phyloP scores from a whole-genome alignment of 1,140 invertebrate species.

The Pemphigus obesinymphae region DNA sequence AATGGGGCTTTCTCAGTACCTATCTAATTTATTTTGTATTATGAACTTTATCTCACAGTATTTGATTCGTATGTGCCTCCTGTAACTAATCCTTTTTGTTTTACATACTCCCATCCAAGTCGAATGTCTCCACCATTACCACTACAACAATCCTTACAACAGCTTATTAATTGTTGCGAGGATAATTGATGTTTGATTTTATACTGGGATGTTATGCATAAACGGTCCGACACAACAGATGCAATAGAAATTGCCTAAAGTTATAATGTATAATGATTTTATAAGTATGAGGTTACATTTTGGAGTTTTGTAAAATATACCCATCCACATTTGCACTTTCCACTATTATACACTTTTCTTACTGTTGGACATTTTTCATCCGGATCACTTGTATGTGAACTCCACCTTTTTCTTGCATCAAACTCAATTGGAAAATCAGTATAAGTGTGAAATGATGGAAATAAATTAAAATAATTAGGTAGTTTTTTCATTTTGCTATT shows the following conservation, averaged over 20 bases:
- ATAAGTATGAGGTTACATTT: too few relatives aligned
- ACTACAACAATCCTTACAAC: constrained; percentile 22
- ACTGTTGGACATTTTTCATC: not conserved
- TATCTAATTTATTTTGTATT: too few relatives aligned
- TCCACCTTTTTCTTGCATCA: not conserved
- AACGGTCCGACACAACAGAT: constrained; percentile 62
- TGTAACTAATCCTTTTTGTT: constrained; percentile 39
- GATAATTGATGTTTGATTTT: constrained; percentile 55
- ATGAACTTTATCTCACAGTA: not conserved
- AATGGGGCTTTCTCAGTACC: too few relatives aligned
- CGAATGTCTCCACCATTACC: constrained; percentile 30
- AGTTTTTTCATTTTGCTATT: not conserved
- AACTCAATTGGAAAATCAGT: not conserved
- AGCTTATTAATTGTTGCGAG: constrained; percentile 25
- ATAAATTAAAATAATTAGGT: not conserved
- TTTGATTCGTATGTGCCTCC: constrained; percentile 36
- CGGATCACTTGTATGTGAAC: not conserved
- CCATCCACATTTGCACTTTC: constrained; percentile 25
- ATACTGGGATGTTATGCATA: constrained; percentile 61
- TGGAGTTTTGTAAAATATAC: too few relatives aligned
- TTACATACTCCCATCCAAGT: constrained; percentile 15
- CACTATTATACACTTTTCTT: not conserved
- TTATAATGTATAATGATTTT: too few relatives aligned
- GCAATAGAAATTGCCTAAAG: constrained; percentile 43
- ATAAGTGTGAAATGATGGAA: too few relatives aligned